Conservation (phyloP, 2,888 invertebrate species). For the Rotaria magnacalcarata region DNA sequence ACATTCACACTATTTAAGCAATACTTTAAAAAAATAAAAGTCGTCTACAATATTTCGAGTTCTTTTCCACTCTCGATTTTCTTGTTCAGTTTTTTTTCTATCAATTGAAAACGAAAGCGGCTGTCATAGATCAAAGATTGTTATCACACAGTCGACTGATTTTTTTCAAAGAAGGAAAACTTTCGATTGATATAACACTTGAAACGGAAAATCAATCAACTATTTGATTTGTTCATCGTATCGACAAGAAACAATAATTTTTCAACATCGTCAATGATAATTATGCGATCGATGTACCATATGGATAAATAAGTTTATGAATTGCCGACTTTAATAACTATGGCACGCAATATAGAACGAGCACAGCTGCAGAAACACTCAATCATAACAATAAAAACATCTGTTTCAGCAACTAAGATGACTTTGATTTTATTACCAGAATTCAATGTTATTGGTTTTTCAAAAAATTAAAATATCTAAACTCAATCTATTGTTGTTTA, state of each 20-base stretch:
- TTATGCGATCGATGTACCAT: background rate
- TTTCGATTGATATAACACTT: constrained; percentile 23
- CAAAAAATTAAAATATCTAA: too few species aligned
- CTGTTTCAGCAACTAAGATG: background rate
- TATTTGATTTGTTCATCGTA: background rate
- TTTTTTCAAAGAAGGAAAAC: constrained; percentile 6
- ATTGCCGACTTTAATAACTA: background rate
- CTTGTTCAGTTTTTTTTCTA: background rate
- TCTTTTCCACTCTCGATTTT: too few species aligned
- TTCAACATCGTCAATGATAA: constrained; percentile 6
- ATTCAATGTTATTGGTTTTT: too few species aligned
- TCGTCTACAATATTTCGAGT: background rate
- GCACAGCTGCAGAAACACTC: background rate
- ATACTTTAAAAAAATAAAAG: constrained; percentile 5
- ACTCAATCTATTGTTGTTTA: background rate
- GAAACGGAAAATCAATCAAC: constrained; percentile 16
- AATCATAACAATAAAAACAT: background rate
- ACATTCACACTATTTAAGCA: background rate
- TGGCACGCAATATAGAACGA: background rate
- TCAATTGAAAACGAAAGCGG: constrained; percentile 13
- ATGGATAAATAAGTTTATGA: background rate
- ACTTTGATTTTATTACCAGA: background rate
- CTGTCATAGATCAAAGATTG: constrained; percentile 12
- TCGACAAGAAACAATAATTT: background rate
- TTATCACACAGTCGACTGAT: constrained; percentile 9